Conservation (phyloP, 2,888 invertebrate genomes). For the Limnephilus marmoratus region DNA sequence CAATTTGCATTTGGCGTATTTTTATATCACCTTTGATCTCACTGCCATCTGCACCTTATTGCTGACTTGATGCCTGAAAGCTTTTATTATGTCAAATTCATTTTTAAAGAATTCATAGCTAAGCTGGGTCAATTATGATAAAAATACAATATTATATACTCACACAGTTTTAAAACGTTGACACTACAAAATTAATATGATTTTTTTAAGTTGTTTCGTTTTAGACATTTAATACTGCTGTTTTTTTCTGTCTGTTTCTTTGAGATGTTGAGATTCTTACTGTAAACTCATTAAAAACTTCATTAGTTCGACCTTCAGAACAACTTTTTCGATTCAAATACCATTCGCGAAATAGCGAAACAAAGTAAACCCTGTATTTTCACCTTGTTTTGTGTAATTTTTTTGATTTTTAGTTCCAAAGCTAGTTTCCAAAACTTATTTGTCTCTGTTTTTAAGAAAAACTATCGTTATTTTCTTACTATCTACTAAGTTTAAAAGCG, state of each 20-base stretch:
- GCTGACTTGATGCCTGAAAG: slow-evolving; percentile 28
- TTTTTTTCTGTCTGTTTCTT: neutral
- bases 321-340: neutral
- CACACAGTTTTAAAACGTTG: neutral
- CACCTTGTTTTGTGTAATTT: neutral
- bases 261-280: neutral
- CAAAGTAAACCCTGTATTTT: neutral
- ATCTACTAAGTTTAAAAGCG: too few relatives aligned
- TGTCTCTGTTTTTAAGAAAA: too few relatives aligned
- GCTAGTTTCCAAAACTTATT: neutral
- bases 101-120: slow-evolving; percentile 17
- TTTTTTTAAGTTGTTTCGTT: neutral
- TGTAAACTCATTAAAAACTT: neutral
- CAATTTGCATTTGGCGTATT: slow-evolving; percentile 24
- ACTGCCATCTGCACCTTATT: slow-evolving; percentile 6
- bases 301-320: neutral
- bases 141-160: neutral
- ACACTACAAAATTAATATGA: neutral
- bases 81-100: slow-evolving; percentile 39
- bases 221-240: neutral
- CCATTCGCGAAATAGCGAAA: neutral
- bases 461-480: too few relatives aligned
- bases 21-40: slow-evolving; percentile 45
- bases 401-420: neutral
- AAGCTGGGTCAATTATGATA: neutral